phyloP scores from a whole-genome alignment of 2,113 vertebrate genomes.

The Glaucomys volans region DNA sequence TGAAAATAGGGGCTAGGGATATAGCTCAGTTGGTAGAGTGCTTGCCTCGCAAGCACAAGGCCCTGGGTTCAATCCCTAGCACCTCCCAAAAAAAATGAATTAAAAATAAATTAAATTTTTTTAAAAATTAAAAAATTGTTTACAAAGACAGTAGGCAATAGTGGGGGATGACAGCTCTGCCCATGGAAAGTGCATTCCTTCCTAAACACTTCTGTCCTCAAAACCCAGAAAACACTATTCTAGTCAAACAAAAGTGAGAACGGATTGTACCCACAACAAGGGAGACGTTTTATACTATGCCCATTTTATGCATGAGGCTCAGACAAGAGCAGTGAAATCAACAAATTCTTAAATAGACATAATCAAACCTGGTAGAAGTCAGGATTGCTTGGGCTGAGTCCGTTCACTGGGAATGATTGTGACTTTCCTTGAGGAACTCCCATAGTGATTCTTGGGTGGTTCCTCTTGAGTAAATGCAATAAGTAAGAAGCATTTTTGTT shows the following conservation, averaged over 20 bases:
- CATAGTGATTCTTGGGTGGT: not conserved
- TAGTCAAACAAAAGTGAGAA: not conserved
- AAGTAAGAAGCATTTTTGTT: not conserved
- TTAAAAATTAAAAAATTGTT: too few species aligned
- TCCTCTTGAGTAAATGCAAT: slow-evolving; percentile 1
- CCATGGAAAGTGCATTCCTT: not conserved
- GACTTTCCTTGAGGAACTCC: not conserved
- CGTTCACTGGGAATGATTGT: not conserved
- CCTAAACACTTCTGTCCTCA: not conserved
- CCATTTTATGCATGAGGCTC: not conserved
- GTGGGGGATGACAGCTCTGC: not conserved
- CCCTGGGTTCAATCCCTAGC: too few species aligned
- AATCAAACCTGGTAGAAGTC: slow-evolving; percentile 34
- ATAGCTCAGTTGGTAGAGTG: too few species aligned
- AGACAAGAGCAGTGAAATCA: not conserved
- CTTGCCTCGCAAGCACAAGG: too few species aligned
- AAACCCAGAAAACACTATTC: not conserved
- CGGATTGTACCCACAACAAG: not conserved
- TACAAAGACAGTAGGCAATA: not conserved
- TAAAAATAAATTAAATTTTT: too few species aligned
- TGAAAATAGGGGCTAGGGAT: too few species aligned
- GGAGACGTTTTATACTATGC: not conserved
- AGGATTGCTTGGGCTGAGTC: not conserved
- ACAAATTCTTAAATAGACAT: not conserved
- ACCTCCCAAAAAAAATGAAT: too few species aligned